Conservation (phyloP, 2,113 vertebrate species). For the Natator depressus region DNA sequence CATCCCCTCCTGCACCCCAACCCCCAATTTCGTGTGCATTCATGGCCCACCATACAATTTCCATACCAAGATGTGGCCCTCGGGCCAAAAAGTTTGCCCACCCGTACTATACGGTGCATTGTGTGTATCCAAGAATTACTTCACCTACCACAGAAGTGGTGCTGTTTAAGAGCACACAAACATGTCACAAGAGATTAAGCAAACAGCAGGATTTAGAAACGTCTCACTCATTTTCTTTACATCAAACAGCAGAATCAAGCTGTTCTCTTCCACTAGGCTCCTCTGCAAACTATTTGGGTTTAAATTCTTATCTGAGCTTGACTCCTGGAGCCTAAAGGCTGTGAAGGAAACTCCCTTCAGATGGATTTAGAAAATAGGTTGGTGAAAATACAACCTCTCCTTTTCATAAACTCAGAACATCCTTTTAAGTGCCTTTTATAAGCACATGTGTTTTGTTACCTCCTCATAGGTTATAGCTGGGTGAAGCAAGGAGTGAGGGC, state of each 20-base stretch:
- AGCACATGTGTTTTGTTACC: too few species aligned
- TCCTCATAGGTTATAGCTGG: neutral
- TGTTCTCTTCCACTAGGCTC: neutral
- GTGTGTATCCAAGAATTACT: neutral
- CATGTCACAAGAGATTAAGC: neutral
- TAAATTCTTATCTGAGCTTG: neutral
- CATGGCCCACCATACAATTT: too few species aligned
- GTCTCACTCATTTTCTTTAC: neutral
- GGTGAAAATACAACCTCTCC: neutral
- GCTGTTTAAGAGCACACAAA: neutral
- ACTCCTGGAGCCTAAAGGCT: neutral
- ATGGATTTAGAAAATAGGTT: neutral
- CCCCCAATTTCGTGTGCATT: too few species aligned
- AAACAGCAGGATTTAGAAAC: neutral
- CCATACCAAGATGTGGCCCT: too few species aligned
- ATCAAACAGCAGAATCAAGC: neutral
- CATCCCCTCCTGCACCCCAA: too few species aligned
- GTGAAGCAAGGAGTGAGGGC: neutral
- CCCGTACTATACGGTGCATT: neutral
- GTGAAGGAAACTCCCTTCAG: neutral
- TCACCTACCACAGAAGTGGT: neutral
- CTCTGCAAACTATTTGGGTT: neutral
- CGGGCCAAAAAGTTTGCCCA: too few species aligned
- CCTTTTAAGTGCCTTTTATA: neutral
- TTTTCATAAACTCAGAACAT: neutral